A percentile compares a stretch with the other conserved stretches of the same genome.
Conservation (phyloP, 2,113 vertebrate species). For the Danionella cerebrum region DNA sequence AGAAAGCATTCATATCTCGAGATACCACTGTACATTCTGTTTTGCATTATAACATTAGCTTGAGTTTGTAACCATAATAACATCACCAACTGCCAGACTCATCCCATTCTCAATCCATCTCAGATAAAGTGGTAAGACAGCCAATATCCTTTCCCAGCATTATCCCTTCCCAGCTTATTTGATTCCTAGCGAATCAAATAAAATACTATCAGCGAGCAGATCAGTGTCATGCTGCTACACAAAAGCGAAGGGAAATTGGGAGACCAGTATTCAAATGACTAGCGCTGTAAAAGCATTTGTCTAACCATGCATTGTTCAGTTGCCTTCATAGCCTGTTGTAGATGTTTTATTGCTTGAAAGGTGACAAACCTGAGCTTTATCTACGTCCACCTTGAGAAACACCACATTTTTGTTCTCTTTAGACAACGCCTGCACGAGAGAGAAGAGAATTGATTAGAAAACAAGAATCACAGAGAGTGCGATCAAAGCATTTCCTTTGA, state of each 20-base stretch:
- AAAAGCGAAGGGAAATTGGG: neutral
- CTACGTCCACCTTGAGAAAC: conserved; percentile 89
- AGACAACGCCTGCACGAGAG: conserved; percentile 51
- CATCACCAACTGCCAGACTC: neutral
- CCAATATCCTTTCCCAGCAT: conserved; percentile 19
- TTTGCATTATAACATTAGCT: neutral
- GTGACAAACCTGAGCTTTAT: conserved; percentile 71
- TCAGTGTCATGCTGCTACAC: neutral
- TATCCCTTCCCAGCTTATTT: too few species aligned
- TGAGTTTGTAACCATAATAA: conserved; percentile 4
- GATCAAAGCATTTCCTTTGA: conserved; percentile 1
- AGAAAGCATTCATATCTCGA: neutral
- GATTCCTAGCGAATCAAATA: conserved; percentile 29
- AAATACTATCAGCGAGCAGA: conserved; percentile 2
- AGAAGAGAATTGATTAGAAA: neutral
- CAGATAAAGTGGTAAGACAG: neutral
- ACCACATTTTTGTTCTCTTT: conserved; percentile 61
- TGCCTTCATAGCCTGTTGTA: neutral
- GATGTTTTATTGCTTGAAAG: neutral
- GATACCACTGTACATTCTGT: too few species aligned
- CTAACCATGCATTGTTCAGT: neutral
- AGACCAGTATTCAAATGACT: neutral
- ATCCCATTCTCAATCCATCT: neutral
- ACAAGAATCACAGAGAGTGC: neutral
- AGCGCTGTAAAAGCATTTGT: neutral